Evolutionary conservation across 2,113 vertebrate species (phyloP).

Genomic region (Nerophis ophidion): DNA sequence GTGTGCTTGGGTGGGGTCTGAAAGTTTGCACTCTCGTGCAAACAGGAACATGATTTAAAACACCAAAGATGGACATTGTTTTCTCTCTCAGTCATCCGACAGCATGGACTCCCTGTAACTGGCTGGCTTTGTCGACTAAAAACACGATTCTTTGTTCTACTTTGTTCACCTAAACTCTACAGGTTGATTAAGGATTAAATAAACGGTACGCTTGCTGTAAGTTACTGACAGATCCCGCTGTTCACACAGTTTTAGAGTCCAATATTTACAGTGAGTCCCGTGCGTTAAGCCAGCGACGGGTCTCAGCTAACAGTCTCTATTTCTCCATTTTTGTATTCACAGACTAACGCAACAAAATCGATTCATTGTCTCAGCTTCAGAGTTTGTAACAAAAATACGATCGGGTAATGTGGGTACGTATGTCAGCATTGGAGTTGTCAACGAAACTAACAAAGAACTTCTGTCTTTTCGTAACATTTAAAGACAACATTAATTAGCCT

Average conservation of each 20-base stretch:
- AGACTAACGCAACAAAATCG: not conserved
- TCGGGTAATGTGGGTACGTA: too few relatives aligned
- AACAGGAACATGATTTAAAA: not conserved
- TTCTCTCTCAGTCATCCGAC: not conserved
- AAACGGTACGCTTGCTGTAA: slow-evolving; percentile 13
- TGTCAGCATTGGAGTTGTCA: too few relatives aligned
- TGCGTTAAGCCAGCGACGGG: slow-evolving; percentile 2
- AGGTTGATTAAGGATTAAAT: slow-evolving; percentile 9
- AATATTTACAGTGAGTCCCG: slow-evolving; percentile 45
- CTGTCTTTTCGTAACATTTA: too few relatives aligned
- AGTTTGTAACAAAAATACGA: too few relatives aligned
- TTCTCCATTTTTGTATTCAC: not conserved
- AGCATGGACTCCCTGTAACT: not conserved
- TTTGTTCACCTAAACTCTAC: not conserved
- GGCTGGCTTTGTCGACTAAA: not conserved
- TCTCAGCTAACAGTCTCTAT: not conserved
- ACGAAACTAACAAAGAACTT: too few relatives aligned
- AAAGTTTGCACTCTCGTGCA: not conserved
- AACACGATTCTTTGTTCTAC: not conserved
- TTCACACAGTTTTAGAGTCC: slow-evolving; percentile 34
- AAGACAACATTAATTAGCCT: too few relatives aligned
- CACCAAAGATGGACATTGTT: not conserved
- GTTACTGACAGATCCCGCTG: slow-evolving; percentile 59
- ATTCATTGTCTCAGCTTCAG: too few relatives aligned
- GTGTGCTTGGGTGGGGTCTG: too few relatives aligned